phyloP scores from a whole-genome alignment of 2,797 vertebrate genomes.

The Sebastes trivittatus region DNA sequence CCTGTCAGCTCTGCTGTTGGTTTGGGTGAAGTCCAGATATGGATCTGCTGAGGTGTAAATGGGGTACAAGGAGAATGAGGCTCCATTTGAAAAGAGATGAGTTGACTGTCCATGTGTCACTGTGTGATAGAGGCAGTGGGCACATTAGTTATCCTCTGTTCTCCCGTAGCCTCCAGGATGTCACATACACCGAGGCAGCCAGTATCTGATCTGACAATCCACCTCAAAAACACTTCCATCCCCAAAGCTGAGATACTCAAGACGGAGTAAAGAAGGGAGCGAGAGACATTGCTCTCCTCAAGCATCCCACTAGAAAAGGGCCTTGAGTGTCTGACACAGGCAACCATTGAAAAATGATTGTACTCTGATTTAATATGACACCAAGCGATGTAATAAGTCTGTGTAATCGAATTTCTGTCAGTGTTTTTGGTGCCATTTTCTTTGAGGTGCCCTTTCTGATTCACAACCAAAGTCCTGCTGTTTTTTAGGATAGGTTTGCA shows the following conservation, averaged over 20 bases:
- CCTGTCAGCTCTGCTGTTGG: constrained; percentile 44
- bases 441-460: constrained; percentile 23
- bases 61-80: constrained; percentile 52
- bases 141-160: constrained; percentile 70
- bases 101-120: constrained; percentile 54
- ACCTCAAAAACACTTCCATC: constrained; percentile 72
- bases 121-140: constrained; percentile 52
- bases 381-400: constrained; percentile 37
- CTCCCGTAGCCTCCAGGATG: constrained; percentile 63
- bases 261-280: constrained; percentile 55
- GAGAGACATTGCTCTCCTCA: constrained; percentile 40
- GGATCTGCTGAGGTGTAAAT: constrained; percentile 74
- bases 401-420: constrained; percentile 27
- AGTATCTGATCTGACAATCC: constrained; percentile 77
- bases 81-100: constrained; percentile 61
- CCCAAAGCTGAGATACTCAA: constrained; percentile 61
- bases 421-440: constrained; percentile 37
- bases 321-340: constrained; percentile 49
- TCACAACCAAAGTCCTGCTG: constrained; percentile 10
- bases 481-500: background rate
- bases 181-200: constrained; percentile 68
- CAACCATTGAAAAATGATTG: constrained; percentile 43
- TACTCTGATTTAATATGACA: constrained; percentile 56
- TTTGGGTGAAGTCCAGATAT: constrained; percentile 74
- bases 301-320: constrained; percentile 37